phyloP scores from a whole-genome alignment of 2,113 vertebrate genomes.

The Grantiella picta region DNA sequence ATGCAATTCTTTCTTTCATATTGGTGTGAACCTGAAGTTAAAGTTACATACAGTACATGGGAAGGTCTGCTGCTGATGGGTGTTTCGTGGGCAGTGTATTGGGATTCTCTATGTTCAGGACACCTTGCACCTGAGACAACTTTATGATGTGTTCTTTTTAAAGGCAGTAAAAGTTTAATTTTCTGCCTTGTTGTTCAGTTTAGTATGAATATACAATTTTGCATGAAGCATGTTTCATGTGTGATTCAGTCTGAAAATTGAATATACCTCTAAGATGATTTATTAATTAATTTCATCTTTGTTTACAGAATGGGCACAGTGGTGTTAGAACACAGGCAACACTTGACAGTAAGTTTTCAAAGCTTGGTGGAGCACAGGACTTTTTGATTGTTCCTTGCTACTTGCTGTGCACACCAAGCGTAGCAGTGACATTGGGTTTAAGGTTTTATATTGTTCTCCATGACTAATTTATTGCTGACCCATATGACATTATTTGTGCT shows the following conservation, averaged over 20 bases:
- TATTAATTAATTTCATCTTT: slow-evolving; percentile 32
- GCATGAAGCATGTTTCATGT: background rate
- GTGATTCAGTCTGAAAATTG: background rate
- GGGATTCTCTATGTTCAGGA: background rate
- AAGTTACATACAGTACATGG: background rate
- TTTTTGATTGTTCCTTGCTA: background rate
- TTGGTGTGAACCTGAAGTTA: background rate
- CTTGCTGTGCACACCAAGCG: background rate
- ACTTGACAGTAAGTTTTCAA: slow-evolving; percentile 85
- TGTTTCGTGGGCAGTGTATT: slow-evolving; percentile 1
- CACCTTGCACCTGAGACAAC: background rate
- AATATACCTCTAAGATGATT: background rate
- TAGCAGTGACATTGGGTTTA: background rate
- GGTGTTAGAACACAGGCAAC: slow-evolving; percentile 81
- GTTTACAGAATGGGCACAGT: slow-evolving; percentile 85
- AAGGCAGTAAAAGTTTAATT: background rate
- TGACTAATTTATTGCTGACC: background rate
- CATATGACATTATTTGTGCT: background rate
- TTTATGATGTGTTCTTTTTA: background rate
- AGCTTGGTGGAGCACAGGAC: background rate
- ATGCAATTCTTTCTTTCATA: slow-evolving; percentile 30
- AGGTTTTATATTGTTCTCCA: background rate
- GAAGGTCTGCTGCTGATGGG: slow-evolving; percentile 8
- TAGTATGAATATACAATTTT: background rate
- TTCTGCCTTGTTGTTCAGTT: background rate